Evolutionary conservation across 2,797 vertebrate genomes (phyloP), one percentile per base, ranked within the genome.

Genomic region (Micrastur ruficollis): DNA sequence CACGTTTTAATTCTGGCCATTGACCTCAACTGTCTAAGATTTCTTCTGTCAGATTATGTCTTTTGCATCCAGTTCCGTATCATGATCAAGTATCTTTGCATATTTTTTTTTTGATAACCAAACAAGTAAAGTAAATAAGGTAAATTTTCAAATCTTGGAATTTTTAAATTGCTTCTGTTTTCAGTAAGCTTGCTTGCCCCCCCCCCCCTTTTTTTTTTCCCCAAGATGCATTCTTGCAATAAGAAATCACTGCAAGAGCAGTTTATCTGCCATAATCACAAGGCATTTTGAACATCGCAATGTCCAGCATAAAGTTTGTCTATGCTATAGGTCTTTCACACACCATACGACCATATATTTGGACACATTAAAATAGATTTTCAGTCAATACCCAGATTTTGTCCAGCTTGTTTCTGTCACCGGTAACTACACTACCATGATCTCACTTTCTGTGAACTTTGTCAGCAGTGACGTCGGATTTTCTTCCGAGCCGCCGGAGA

Each of bases 261-360:
- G 9, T 21, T 82, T 20, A 29, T 36, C 29, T 36, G 32, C 22
- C 10, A 2, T 8, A 13, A 44, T 11, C 73, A 15, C 9, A 26
- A 29, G 14, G n/a, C 36, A n/a, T 62, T 76, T 71, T 21, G 32
- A 46, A 55, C 20, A 46, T 9, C 32, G 19, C 38, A 23, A 26
- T 6, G 68, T 1, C 32, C 36, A 66, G 46, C 36, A 42, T 20
- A 8, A 67, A 71, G 49, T 67, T 11, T n/a, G 23, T 1, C 49
- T 31, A 4, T 4, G 11, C 22, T 29, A 16, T 0, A 29, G 14
- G 13, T 2, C n/a, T 84, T 47, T 63, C 49, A 38, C 52, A 40
- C 5, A 4, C 42, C 42, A 31, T 1, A 27, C 0, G 44, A n/a
- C 23, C 21, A 0, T 2, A 3, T 9, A 62, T 70, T 17, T 11